Base-by-base conservation (phyloP, 2,113 vertebrate species). In the Pygathrix nemaeus region DNA sequence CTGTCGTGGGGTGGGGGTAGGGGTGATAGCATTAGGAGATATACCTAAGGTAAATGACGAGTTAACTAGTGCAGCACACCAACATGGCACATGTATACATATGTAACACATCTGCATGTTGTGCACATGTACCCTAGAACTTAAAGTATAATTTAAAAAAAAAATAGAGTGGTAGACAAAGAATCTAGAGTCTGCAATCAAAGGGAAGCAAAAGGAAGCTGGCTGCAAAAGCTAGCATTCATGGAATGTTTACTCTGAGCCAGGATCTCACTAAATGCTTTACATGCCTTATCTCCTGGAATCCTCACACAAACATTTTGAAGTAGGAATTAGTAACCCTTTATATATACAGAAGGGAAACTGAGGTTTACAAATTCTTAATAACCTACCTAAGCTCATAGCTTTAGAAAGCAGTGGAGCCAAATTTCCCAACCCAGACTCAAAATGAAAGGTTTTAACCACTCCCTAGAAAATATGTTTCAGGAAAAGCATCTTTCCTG, bases 121-220 rank as follows among this genome's bases (percentile, higher is more conserved):
- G 52, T 18, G 18, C 52, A 55, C 52, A 55, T 55, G 52, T 55
- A 55, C 17, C 52, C 52, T 55, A 7, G 52, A 55, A 55, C 52
- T 55, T 55, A 55, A 55, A 55, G 52, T 55, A 20, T 55, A 55
- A 55, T 55, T 52, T 2, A 55, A 55, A 55, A 55, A 52, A 18
- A 55, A 55, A 55, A 7, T 20, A 50, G 80, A n/a, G 64, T 88
- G 8, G 25, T 8, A 45, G 48, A 50, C 40, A 13, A 18, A 14
- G 25, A 30, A n/a, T 8, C 20, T 38, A n/a, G 5, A 8, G 5
- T 32, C 8, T 8, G 3, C 40, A 10, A 4, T 2, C 21, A 35
- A 43, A 40, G 10, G 32, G 21, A n/a, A 9, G 57, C 2, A 0
- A 17, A 27, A 70, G 68, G 75, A 43, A 12, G 17, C 17, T 8